Evolutionary conservation across 2,888 invertebrate genomes (phyloP).

Genomic region (Ormyrus thymus): DNA sequence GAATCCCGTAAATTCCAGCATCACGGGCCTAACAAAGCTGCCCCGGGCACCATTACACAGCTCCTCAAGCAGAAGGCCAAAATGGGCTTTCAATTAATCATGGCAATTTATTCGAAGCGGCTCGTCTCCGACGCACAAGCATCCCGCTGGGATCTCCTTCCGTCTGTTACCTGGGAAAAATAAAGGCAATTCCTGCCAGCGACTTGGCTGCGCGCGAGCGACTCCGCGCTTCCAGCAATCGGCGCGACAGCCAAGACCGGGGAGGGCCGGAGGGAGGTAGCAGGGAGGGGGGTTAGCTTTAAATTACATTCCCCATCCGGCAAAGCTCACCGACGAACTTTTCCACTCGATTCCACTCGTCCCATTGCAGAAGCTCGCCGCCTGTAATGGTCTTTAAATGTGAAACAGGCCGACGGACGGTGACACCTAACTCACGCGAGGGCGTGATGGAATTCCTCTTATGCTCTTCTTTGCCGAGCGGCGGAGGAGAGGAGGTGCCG

Average conservation of each 20-base stretch:
- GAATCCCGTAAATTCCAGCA: background rate
- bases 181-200: background rate
- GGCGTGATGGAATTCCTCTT: slow-evolving; percentile 49
- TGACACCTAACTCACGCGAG: slow-evolving; percentile 64
- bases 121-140: background rate
- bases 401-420: slow-evolving; percentile 66
- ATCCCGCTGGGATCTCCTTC: background rate
- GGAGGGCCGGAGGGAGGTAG: background rate
- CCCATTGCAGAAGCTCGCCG: slow-evolving; percentile 55
- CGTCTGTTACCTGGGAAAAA: background rate
- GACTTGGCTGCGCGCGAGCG: background rate
- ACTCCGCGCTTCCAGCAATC: slow-evolving; percentile 9
- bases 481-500: background rate
- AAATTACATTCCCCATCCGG: slow-evolving; percentile 51
- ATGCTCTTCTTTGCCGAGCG: slow-evolving; percentile 19
- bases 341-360: slow-evolving; percentile 52
- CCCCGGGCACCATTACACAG: slow-evolving; percentile 2
- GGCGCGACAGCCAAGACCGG: background rate
- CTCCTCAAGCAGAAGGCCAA: background rate
- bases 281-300: slow-evolving; percentile 27
- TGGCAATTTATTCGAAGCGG: slow-evolving; percentile 26
- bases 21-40: background rate
- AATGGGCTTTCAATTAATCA: slow-evolving; percentile 34
- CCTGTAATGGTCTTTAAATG: slow-evolving; percentile 66
- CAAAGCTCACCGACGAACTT: slow-evolving; percentile 41